A percentile compares a stretch with the other conserved stretches of the same genome.
Conservation (phyloP, 2,888 invertebrate species). For the Cantharis rufa region DNA sequence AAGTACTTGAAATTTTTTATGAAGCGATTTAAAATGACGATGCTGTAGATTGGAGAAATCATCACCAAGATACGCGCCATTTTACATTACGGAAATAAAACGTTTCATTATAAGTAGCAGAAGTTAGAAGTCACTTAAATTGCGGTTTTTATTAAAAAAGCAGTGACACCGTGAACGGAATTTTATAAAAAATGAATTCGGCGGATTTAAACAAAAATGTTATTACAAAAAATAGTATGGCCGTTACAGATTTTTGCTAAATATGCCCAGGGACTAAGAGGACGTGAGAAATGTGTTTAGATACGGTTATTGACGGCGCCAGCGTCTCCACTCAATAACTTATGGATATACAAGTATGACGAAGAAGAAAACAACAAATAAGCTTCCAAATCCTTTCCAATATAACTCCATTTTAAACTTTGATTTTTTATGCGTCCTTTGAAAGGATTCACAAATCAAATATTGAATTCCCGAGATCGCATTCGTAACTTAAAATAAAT, state of each 20-base stretch:
- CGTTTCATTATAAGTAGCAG: background rate
- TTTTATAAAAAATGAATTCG: background rate
- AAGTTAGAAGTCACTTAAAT: background rate
- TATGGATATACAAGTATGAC: constrained; percentile 21
- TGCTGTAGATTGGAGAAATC: background rate
- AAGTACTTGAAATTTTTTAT: background rate
- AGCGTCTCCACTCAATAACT: constrained; percentile 32
- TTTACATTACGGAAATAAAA: background rate
- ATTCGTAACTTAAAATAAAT: background rate
- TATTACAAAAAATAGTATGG: background rate
- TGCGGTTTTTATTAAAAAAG: background rate
- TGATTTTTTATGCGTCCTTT: constrained; percentile 6
- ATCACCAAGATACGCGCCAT: background rate
- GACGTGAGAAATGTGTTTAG: constrained; percentile 32
- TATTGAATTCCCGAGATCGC: background rate
- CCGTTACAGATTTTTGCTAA: background rate
- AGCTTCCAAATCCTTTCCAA: constrained; percentile 20
- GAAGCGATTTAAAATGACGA: background rate
- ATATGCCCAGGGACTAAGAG: background rate
- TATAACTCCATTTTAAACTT: constrained; percentile 24
- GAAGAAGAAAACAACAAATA: constrained; percentile 22
- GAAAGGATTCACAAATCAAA: background rate
- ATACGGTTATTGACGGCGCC: constrained; percentile 36
- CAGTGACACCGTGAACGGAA: background rate
- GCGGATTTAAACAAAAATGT: background rate